phyloP scores from a whole-genome alignment of 1,140 invertebrate species.

The Phymastichus coffea region DNA sequence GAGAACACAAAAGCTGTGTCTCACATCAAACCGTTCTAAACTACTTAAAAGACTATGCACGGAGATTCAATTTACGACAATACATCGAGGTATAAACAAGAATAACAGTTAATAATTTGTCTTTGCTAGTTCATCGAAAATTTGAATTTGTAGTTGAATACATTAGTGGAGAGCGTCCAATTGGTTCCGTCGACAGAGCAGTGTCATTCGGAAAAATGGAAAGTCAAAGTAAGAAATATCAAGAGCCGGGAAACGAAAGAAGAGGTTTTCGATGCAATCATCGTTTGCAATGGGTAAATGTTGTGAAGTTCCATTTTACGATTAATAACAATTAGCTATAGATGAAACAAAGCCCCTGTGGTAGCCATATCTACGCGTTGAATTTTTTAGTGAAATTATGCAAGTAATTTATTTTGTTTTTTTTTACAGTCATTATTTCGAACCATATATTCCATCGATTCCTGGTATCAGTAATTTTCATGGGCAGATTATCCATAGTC shows the following conservation, averaged over 20 bases:
- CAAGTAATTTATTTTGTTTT: background rate
- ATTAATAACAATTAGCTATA: background rate
- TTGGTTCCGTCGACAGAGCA: constrained; percentile 35
- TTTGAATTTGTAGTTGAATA: constrained; percentile 46
- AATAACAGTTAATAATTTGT: too few species aligned
- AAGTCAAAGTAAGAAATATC: constrained; percentile 50
- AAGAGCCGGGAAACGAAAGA: constrained; percentile 39
- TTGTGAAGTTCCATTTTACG: background rate
- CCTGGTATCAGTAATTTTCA: constrained; percentile 60
- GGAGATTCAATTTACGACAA: constrained; percentile 57
- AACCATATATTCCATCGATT: constrained; percentile 63
- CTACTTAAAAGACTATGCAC: constrained; percentile 65
- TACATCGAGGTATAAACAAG: constrained; percentile 60
- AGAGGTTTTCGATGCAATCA: constrained; percentile 60
- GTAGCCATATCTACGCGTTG: background rate
- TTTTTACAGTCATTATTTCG: constrained; percentile 62
- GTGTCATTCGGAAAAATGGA: constrained; percentile 41
- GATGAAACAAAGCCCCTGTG: background rate
- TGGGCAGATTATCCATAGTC: constrained; percentile 67
- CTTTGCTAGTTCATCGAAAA: too few species aligned
- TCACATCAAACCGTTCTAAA: constrained; percentile 62
- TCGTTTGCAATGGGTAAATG: constrained; percentile 67
- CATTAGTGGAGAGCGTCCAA: constrained; percentile 37
- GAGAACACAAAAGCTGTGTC: constrained; percentile 58
- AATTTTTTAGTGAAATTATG: background rate